Base-by-base conservation (phyloP, 1,140 invertebrate genomes). In the Zaprionus ghesquierei region DNA sequence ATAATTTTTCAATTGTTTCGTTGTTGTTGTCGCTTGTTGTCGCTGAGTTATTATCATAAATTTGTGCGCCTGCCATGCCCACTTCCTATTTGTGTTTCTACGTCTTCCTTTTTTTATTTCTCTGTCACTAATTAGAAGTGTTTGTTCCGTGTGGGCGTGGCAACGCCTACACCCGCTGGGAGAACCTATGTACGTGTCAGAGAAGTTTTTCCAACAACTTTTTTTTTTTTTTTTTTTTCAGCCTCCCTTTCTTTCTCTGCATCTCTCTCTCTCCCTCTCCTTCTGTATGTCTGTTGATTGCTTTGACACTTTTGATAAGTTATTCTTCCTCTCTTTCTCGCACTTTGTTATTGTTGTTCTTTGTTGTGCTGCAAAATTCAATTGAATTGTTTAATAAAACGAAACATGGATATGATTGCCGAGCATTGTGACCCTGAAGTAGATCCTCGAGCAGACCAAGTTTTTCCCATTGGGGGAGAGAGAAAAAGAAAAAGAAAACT, bases 31-130 rank as follows among this genome's bases (percentile, higher is more conserved):
- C n/a, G n/a, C 13, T 33, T 63, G 35, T 51, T 51, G 62, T 69
- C 77, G 49, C 54, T 74, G 63, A 89, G 70, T 84, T 87, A 87
- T 87, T 89, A 84, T 79, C 66, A 89, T 89, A 87, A 84, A 89
- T 89, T 87, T 87, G 75, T 68, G 51, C 29, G 25, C 27, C 20
- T 50, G 46, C 51, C 49, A 38, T 38, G 33, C 38, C 59, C 25
- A 55, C 38, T 63, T 60, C 58, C 35, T 18, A 8, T 41, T 41
- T 41, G 35, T 18, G 35, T 15, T 38, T 18, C 15, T 41, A n/a
- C 6, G 1, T 69, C 27, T 41, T 53, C 64, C 69, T 59, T 15
- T 66, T 59, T 15, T 66, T 60, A 6, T 50, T 66, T 64, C 41
- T 22, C 18, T 46, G 41, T 41, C 53, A 66, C 84, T 87, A 89